Evolutionary conservation across 2,797 vertebrate genomes (phyloP), one percentile per base, ranked within the genome.

Genomic region (Karalla daura): DNA sequence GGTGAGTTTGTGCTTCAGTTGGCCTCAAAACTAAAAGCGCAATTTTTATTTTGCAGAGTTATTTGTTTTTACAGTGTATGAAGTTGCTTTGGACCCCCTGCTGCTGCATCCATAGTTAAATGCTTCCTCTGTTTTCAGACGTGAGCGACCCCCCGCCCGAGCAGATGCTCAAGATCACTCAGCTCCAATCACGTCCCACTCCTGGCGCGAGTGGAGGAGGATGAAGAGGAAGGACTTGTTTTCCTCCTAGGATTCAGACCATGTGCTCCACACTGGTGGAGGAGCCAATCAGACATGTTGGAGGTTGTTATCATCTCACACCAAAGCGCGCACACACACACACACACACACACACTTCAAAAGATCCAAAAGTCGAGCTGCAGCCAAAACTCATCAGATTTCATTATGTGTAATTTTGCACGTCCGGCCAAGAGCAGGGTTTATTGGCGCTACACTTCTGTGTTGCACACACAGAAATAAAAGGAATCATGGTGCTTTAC

Each of bases 361-460:
- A 25, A 51, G 56, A 84, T 84, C 65, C 80, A 80, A 84, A 37
- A n/a, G n/a, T n/a, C n/a, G 13, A 18, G 4, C 30, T 35, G 1
- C 5, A 8, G 17, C 13, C 10, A 39, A 37, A 71, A 69, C 37
- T 30, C 70, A 71, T 61, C 71, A 47, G 28, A 46, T 53, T 68
- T 53, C 40, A 56, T 69, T 61, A 47, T 14, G 47, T 50, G 32
- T 47, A 20, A 55, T 75, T 76, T 50, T 41, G 41, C 37, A 23
- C 14, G 30, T 0, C 39, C 4, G 12, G 3, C 18, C 53, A 53
- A 85, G 59, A 68, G 53, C 51, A 61, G 18, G n/a, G 17, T 40
- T 46, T 24, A 71, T 46, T 61, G 0, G 8, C 36, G n/a, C 45
- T 51, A 2, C 37, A 35, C 18, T 20, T 41, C 24, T 21, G 1